Base-by-base conservation (phyloP, 2,888 invertebrate species). In the Orthosia cruda region DNA sequence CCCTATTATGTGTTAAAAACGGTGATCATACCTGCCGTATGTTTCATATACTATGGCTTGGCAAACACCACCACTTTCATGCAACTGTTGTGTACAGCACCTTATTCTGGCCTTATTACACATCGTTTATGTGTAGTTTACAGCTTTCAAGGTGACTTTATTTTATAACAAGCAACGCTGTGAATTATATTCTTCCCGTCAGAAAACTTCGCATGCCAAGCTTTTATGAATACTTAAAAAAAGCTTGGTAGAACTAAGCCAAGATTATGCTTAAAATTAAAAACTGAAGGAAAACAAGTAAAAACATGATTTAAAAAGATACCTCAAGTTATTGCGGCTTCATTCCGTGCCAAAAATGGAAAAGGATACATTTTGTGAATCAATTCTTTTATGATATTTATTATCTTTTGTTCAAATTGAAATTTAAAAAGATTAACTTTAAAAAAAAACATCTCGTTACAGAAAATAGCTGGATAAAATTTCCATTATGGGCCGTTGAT, bases 1-100 rank as follows among this genome's bases (percentile, higher is more conserved):
- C 65, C 71, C 74, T 75, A 82, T 88, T 84, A 80, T 72, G 76
- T 72, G 74, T 77, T 77, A 81, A 85, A 84, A 75, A 75, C 84
- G 66, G 67, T 73, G 66, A 67, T 74, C 65, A 77, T 65, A 59
- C 68, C 23, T 54, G 47, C 62, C 61, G 47, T 49, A 23, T 26
- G 66, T 74, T 71, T 55, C 50, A 63, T 47, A 49, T 58, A 85
- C 75, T 72, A 75, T 55, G 45, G 61, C 64, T 85, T 69, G 61
- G 65, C 50, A 79, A 85, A 81, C 76, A 81, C 58, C 66, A 54
- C 67, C 50, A 82, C 65, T 83, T 81, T 69, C 61, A 71, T 52
- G 52, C 26, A 50, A 66, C 66, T 74, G 47, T 70, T 66, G 76
- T 78, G 52, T 79, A 71, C 68, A 71, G 50, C 49, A 58, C 77